Evolutionary conservation across 2,113 vertebrate species (phyloP).

Genomic region (Muntiacus muntjak): DNA sequence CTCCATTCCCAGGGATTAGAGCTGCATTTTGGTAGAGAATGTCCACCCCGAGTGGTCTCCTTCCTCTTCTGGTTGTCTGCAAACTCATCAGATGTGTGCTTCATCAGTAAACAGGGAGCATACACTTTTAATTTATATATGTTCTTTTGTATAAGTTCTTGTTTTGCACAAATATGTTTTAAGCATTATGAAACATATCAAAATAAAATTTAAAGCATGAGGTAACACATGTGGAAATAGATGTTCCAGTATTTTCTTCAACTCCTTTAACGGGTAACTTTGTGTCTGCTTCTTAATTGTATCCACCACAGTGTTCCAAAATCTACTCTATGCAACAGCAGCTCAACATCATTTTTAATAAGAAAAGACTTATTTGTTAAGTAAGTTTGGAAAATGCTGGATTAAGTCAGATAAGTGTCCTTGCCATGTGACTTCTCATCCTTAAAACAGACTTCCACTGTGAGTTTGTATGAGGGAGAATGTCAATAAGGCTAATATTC

Average conservation of each 20-base stretch:
- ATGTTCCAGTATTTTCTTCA: background rate
- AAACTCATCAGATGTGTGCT: background rate
- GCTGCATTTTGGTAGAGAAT: background rate
- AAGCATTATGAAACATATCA: background rate
- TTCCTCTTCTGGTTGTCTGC: background rate
- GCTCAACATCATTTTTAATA: background rate
- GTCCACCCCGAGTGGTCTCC: background rate
- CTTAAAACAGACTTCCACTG: background rate
- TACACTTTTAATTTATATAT: background rate
- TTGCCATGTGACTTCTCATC: background rate
- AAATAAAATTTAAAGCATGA: background rate
- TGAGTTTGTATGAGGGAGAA: background rate
- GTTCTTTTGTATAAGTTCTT: background rate
- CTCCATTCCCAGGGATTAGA: background rate
- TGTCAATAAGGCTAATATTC: background rate
- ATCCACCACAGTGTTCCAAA: background rate
- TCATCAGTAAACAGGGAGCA: background rate
- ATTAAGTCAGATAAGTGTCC: background rate
- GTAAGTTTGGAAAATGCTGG: background rate
- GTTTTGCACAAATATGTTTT: background rate
- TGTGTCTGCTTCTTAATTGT: background rate
- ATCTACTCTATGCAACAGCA: background rate
- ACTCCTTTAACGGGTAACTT: background rate
- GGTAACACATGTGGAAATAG: background rate
- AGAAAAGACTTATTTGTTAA: background rate